These are phyloP conservation scores for Zaprionus ghesquierei DNA, from an alignment of 1,140 invertebrate species.

Conservation along the genomic window DNA sequence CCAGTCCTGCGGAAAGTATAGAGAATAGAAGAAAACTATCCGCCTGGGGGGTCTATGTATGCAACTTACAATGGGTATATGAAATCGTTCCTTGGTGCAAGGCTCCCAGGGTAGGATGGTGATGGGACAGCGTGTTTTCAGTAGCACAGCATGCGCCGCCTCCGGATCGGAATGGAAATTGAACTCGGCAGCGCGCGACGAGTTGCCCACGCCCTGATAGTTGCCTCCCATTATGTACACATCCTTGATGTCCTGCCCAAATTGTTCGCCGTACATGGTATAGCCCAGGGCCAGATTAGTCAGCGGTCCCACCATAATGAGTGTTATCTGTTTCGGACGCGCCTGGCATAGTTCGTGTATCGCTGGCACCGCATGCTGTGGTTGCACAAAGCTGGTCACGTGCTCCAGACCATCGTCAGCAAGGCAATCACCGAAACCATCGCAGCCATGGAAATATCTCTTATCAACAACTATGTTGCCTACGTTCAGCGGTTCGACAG, in stretches of 20 bases:
- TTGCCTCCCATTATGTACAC: constrained; percentile 92
- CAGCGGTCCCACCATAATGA: constrained; percentile 88
- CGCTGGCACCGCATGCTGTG: constrained; percentile 76
- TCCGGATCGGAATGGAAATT: constrained; percentile 92
- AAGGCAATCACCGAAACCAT: constrained; percentile 87
- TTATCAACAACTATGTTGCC: constrained; percentile 47
- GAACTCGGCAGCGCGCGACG: constrained; percentile 88
- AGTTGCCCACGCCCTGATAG: constrained; percentile 87
- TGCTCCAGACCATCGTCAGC: neutral
- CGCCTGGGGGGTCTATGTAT: neutral
- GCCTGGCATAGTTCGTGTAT: constrained; percentile 83
- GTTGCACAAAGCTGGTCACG: constrained; percentile 46
- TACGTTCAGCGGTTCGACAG: constrained; percentile 83
- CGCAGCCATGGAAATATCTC: constrained; percentile 83
- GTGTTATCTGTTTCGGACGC: constrained; percentile 83
- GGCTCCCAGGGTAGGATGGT: constrained; percentile 87
- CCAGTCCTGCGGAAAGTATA: constrained; percentile 83
- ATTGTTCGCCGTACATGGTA: constrained; percentile 85
- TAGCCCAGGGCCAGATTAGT: constrained; percentile 90
- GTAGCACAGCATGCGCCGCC: constrained; percentile 88
- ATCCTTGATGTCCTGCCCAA: constrained; percentile 85
- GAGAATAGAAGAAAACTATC: neutral
- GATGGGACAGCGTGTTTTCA: constrained; percentile 84
- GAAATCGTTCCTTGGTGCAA: constrained; percentile 81
- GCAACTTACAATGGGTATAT: constrained; percentile 83